Evolutionary conservation across 2,888 invertebrate genomes (phyloP), one percentile per base, ranked within the genome.

Genomic region (Protophormia terraenovae): DNA sequence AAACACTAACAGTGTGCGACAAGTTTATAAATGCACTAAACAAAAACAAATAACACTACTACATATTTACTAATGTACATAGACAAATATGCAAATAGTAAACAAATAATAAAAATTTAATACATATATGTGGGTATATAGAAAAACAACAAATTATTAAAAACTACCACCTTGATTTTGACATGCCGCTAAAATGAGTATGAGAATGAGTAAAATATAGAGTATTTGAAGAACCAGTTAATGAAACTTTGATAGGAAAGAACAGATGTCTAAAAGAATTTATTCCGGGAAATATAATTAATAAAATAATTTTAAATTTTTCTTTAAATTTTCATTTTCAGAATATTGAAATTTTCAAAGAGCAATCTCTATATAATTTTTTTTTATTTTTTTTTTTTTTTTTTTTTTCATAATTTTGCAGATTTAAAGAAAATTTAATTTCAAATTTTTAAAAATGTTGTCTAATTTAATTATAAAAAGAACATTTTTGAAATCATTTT

Each of bases 91-190:
- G 47, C 60, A 29, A 62, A 71, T 60, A 50, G 7, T 71, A 78
- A 69, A 62, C 50, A 71, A 47, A 41, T 60, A 47, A 67, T n/a
- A n/a, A n/a, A n/a, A n/a, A n/a, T n/a, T n/a, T n/a, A 67, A 60
- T 4, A 19, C 12, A 50, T 10, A 16, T 16, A 45, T n/a, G n/a
- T n/a, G n/a, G n/a, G n/a, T n/a, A n/a, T n/a, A n/a, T 1, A 45
- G 3, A 41, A 41, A 41, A 60, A 78, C 27, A 47, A 69, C 24
- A 62, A 62, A 22, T 32, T 60, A 64, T 53, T 75, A 38, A 75
- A 62, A 69, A 71, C 47, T 69, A 50, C 78, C 69, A 71, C 78
- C 78, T 78, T 69, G 69, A 78, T 60, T 69, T 78, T 78, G 60
- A 38, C 69, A 78, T 71, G 69, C 78, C 78, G 69, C 60, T 62